These are phyloP conservation scores for Kradibia gibbosae DNA, from an alignment of 1,140 invertebrate genomes.

Conservation along the genomic window DNA sequence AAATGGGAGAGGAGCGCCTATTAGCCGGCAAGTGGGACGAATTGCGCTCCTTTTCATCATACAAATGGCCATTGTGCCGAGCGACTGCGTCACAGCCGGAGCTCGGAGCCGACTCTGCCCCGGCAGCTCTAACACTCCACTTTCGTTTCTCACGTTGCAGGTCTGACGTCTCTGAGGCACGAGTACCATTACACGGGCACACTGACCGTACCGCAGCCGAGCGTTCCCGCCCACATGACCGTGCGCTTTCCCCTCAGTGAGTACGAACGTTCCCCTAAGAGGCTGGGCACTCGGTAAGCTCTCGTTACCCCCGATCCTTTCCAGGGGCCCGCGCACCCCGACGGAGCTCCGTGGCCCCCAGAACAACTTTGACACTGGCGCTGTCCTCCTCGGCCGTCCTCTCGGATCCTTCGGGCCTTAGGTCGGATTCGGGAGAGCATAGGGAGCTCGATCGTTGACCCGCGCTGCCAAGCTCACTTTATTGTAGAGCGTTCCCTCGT, in stretches of 20 bases:
- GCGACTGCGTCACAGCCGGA: neutral
- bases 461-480: too few species aligned
- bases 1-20: neutral
- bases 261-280: conserved; percentile 60
- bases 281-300: too few species aligned
- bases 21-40: conserved; percentile 15
- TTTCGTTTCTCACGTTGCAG: conserved; percentile 62
- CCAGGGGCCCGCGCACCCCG: too few species aligned
- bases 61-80: neutral
- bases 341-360: too few species aligned
- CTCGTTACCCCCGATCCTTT: too few species aligned
- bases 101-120: neutral
- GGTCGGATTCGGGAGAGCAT: too few species aligned
- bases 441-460: too few species aligned
- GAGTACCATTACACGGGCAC: conserved; percentile 84
- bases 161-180: conserved; percentile 80
- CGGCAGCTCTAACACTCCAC: neutral
- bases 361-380: too few species aligned
- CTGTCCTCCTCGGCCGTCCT: too few species aligned
- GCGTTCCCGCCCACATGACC: conserved; percentile 80
- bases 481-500: too few species aligned
- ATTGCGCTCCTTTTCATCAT: neutral
- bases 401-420: too few species aligned
- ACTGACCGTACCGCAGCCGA: conserved; percentile 77
- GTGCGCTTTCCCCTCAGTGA: conserved; percentile 88